Evolutionary conservation across 2,888 invertebrate genomes (phyloP), one percentile per base, ranked within the genome.

Genomic region (Allygus modestus): DNA sequence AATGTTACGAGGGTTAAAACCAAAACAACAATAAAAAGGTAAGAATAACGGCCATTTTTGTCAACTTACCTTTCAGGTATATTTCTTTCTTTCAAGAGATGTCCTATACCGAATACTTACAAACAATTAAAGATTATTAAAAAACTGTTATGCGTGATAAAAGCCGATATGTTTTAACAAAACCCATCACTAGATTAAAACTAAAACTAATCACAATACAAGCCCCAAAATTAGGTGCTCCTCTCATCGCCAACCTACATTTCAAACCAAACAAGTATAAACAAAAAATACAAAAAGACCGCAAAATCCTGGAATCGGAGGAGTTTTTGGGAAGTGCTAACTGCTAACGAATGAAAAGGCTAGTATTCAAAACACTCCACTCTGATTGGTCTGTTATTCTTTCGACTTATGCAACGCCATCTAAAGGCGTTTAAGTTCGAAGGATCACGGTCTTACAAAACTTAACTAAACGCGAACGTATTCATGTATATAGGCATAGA

Each of bases 211-310:
- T 12, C 46, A 46, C 4, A 17, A 5, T 15, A 23, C 5, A 54
- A 54, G 20, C 23, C 20, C 20, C 20, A 23, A 23, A 54, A 54
- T 23, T n/a, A 12, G 5, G 23, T 11, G 2, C 54, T n/a, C 11
- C 11, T n/a, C 54, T 23, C 23, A 23, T 4, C 54, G 2, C 31
- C 58, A 23, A 58, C 65, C 65, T 65, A 65, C 65, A 65, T 65
- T 28, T 65, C 65, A 65, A 65, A 65, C 65, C 28, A 17, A 7
- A 4, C 65, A 28, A 20, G 65, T 31, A 31, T 65, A 65, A 65
- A 65, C 65, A 65, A 65, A 65, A 65, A 65, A 65, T 65, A 65
- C 31, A 31, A 65, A 65, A 65, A 26, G 65, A 65, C 65, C 65
- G 65, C 65, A 28, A 65, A 65, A 65, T 65, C 65, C 31, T 28